Evolutionary conservation across 2,113 vertebrate species (phyloP), one percentile per base, ranked within the genome.

Genomic region (Nestor notabilis): DNA sequence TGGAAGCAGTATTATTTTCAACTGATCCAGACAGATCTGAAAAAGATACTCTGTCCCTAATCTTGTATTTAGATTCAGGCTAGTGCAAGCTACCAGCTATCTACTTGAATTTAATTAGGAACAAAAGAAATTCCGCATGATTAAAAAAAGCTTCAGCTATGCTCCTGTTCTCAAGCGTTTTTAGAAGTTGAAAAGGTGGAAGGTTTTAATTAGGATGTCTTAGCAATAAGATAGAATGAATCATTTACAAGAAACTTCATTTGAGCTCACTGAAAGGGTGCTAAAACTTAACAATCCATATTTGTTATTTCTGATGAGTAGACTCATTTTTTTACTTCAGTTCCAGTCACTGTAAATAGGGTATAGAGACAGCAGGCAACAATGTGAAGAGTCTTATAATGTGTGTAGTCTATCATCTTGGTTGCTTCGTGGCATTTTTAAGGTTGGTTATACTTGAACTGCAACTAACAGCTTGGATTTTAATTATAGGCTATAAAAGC

Each of bases 401-500:
- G 8, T 23, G 9, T 53, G 20, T 25, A 71, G 47, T 35, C 72
- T n/a, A 81, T 53, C 6, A 0, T 60, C 80, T 47, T 37, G 10
- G 21, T 76, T 71, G 56, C 83, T 93, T 74, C 75, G 72, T 2
- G 74, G 90, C 63, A 91, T 72, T 91, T 71, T 35, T 77, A 70
- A 77, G 24, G 60, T 70, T 76, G 71, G 77, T 88, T 90, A 76
- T 87, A 82, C 75, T 50, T 74, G 88, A 97, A 91, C 64, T 71
- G 43, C 86, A 94, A 56, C 60, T 46, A 92, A 47, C 53, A 41
- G 63, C 50, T 25, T 65, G 23, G 17, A 74, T 83, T 92, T 90
- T 96, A 97, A 96, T 95, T 94, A 91, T 2, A 96, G 46, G 66
- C 50, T 78, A 58, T 68, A 93, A 87, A 92, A 79, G 33, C 41